phyloP scores from a whole-genome alignment of 2,113 vertebrate species.

The Mobula birostris region DNA sequence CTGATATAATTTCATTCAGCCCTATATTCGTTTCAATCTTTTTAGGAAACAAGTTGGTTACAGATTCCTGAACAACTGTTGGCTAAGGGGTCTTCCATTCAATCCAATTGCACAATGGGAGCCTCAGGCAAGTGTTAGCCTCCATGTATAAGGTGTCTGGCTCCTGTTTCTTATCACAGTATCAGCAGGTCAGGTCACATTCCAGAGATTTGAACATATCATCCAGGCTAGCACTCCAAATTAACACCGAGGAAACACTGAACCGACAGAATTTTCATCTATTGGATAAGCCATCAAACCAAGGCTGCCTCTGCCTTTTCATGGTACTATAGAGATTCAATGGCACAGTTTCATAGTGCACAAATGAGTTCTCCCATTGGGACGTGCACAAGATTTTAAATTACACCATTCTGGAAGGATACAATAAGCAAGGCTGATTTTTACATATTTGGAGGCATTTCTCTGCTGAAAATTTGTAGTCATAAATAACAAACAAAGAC shows the following conservation, averaged over 20 bases:
- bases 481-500: too few relatives aligned
- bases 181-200: not conserved
- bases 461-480: too few relatives aligned
- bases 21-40: not conserved
- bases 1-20: not conserved
- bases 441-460: too few relatives aligned
- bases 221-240: not conserved
- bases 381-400: too few relatives aligned
- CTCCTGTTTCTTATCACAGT: conserved; percentile 6
- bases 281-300: not conserved
- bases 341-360: not conserved
- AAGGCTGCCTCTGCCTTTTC: not conserved
- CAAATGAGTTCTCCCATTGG: not conserved
- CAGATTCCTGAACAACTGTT: not conserved
- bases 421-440: too few relatives aligned
- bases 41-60: not conserved
- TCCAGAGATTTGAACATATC: not conserved
- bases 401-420: too few relatives aligned
- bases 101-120: not conserved
- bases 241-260: not conserved
- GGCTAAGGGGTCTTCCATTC: not conserved
- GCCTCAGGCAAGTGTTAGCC: not conserved
- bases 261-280: not conserved
- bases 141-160: not conserved
- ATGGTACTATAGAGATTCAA: not conserved